Evolutionary conservation across 2,888 invertebrate species (phyloP).

Genomic region (Lasioglossum villosulum): DNA sequence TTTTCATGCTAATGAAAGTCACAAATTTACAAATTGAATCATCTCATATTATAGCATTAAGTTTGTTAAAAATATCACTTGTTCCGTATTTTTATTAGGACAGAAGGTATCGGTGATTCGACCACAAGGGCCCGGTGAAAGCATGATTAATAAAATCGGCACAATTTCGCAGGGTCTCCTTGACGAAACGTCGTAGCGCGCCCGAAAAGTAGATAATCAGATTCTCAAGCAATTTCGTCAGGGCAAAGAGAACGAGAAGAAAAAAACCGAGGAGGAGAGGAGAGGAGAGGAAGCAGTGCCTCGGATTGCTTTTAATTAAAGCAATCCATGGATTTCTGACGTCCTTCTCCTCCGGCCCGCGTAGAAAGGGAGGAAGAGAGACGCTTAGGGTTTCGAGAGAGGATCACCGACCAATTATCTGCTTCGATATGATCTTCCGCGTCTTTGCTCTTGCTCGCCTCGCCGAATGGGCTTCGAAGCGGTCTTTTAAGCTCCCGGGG

Average conservation of each 20-base stretch:
- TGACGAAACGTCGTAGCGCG: neutral
- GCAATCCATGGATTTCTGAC: conserved; percentile 74
- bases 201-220: conserved; percentile 37
- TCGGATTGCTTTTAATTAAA: conserved; percentile 78
- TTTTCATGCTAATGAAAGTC: too few relatives aligned
- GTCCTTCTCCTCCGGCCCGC: neutral
- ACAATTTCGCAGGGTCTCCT: neutral
- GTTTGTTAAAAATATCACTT: neutral
- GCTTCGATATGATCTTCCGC: conserved; percentile 82
- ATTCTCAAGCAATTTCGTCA: conserved; percentile 38
- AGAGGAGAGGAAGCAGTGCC: conserved; percentile 30
- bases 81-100: neutral
- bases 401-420: conserved; percentile 83
- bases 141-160: neutral
- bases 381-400: conserved; percentile 74
- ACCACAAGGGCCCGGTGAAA: neutral
- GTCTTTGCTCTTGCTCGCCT: conserved; percentile 69
- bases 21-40: neutral
- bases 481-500: conserved; percentile 81
- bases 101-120: neutral
- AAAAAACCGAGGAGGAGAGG: neutral
- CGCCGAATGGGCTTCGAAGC: conserved; percentile 59
- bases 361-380: conserved; percentile 34
- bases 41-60: neutral
- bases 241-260: neutral